phyloP scores from a whole-genome alignment of 1,140 invertebrate species.

The Papilio polyxenes region DNA sequence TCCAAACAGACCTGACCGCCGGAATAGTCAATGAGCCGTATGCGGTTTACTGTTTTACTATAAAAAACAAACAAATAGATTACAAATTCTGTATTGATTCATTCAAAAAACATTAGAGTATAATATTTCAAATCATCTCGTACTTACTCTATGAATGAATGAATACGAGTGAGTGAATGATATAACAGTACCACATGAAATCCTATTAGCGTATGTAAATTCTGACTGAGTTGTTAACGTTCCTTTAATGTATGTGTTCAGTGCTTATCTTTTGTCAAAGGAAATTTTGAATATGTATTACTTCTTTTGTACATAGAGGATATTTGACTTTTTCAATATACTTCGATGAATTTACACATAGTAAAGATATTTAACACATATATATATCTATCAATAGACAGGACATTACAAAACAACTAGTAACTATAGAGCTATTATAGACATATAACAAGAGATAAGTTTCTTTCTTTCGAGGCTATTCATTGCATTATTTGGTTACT shows the following conservation, averaged over 20 bases:
- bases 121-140: no score
- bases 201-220: constrained; percentile 7
- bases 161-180: constrained; percentile 39
- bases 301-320: background rate
- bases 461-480: no score
- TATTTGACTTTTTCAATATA: background rate
- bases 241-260: background rate
- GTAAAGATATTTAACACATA: no score
- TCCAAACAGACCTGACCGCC: constrained; percentile 7
- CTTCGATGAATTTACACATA: no score
- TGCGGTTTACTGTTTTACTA: constrained; percentile 26
- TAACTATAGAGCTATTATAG: no score
- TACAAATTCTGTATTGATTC: background rate
- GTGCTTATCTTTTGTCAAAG: background rate
- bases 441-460: no score
- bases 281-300: background rate
- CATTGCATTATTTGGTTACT: no score
- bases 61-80: constrained; percentile 29
- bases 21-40: constrained; percentile 35
- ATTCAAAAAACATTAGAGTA: background rate
- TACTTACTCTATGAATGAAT: background rate
- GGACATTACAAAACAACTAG: no score
- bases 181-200: background rate
- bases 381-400: no score
- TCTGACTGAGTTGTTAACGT: background rate